A percentile compares a stretch with the other conserved stretches of the same genome.
Conservation (phyloP, 1,140 invertebrate species). For the Hylyphantes graminicola region DNA sequence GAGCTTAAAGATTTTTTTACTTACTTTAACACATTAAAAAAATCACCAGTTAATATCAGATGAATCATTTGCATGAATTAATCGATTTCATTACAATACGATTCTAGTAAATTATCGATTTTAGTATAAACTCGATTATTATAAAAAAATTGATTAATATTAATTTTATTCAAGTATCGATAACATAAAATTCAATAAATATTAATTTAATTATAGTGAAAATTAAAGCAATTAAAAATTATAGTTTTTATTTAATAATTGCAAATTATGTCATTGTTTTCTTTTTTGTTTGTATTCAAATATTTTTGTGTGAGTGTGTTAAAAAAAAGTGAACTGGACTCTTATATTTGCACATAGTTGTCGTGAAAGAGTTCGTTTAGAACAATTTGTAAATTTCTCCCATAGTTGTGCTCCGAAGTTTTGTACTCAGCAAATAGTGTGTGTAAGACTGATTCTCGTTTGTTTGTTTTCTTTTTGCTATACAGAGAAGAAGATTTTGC, state of each 20-base stretch:
- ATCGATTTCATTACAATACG: too few relatives aligned
- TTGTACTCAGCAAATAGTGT: conserved; percentile 12
- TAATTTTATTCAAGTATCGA: too few relatives aligned
- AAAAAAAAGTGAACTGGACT: not conserved
- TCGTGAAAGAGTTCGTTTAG: conserved; percentile 24
- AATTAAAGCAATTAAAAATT: not conserved
- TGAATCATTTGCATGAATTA: not conserved
- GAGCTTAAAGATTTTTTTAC: conserved; percentile 27
- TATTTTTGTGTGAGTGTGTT: conserved; percentile 8
- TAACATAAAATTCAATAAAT: not conserved
- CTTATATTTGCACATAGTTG: conserved; percentile 6
- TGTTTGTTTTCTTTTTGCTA: conserved; percentile 5
- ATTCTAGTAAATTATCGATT: too few relatives aligned
- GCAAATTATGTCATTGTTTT: not conserved
- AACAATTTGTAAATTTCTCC: conserved; percentile 1
- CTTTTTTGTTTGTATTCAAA: not conserved
- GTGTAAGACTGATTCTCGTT: conserved; percentile 4
- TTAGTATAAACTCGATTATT: too few relatives aligned
- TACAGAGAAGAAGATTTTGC: conserved; percentile 26
- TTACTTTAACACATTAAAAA: not conserved
- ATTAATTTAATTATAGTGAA: not conserved
- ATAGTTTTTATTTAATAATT: not conserved
- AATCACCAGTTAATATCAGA: not conserved
- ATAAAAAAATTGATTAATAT: too few relatives aligned
- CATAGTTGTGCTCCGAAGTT: not conserved